A percentile compares a stretch with the other conserved stretches of the same genome.
phyloP scores from a whole-genome alignment of 2,888 invertebrate species.

The Agrenia bidenticulata region DNA sequence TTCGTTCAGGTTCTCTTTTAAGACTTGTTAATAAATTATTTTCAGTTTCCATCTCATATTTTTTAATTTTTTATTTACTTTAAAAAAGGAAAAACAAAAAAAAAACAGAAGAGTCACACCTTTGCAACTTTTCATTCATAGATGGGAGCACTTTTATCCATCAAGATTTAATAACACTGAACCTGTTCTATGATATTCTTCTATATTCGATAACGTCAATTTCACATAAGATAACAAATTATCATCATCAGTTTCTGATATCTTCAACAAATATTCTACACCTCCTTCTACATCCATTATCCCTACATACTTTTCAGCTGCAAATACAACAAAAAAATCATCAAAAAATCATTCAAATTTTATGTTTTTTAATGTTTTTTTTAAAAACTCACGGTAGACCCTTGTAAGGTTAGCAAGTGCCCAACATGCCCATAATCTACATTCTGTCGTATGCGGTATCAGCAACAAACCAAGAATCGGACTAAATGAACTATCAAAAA shows the following conservation, averaged over 20 bases:
- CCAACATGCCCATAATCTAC: slow-evolving; percentile 97
- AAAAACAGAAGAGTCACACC: no score
- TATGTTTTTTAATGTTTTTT: no score
- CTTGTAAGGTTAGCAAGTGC: slow-evolving; percentile 93
- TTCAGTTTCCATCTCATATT: background rate
- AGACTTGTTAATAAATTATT: slow-evolving; percentile 60
- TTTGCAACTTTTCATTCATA: no score
- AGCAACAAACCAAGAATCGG: slow-evolving; percentile 84
- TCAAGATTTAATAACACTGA: background rate
- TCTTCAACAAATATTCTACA: background rate
- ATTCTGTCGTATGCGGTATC: slow-evolving; percentile 82
- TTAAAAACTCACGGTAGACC: slow-evolving; percentile 85
- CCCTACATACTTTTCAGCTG: background rate
- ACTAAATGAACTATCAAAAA: slow-evolving; percentile 72
- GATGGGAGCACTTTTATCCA: background rate
- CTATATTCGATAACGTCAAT: background rate
- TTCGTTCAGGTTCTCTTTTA: slow-evolving; percentile 61
- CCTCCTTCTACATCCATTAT: background rate
- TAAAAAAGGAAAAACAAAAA: background rate
- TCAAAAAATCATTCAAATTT: no score
- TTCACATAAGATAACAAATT: background rate
- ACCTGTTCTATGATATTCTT: background rate
- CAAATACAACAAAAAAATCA: no score
- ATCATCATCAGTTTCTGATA: background rate
- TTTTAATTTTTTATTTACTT: background rate